phyloP scores from a whole-genome alignment of 2,797 vertebrate genomes.

The Galagoides demidoff region DNA sequence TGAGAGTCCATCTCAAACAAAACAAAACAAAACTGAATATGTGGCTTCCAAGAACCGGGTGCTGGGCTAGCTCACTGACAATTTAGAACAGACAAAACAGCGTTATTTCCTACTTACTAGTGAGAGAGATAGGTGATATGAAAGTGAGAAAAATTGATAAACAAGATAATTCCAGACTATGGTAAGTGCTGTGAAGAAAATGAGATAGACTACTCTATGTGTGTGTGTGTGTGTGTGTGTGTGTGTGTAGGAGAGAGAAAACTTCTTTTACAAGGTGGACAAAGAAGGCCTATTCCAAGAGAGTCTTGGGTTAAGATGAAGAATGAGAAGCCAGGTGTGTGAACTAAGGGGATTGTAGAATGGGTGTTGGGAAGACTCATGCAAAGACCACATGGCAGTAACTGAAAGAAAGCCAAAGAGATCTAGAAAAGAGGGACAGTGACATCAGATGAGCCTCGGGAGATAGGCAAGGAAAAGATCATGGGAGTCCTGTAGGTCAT shows the following conservation, averaged over 20 bases:
- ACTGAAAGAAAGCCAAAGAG: neutral
- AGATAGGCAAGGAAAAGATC: neutral
- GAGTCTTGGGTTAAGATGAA: neutral
- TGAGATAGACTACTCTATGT: neutral
- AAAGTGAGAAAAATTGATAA: slow-evolving; percentile 12
- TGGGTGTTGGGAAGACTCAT: neutral
- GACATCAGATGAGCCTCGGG: neutral
- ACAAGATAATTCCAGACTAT: neutral
- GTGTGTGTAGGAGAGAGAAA: neutral
- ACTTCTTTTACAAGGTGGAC: neutral
- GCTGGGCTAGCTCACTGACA: neutral
- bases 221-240: neutral
- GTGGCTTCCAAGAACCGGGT: neutral
- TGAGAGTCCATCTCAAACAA: no score
- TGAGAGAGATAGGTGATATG: neutral
- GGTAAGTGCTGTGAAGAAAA: slow-evolving; percentile 24
- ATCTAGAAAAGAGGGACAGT: neutral
- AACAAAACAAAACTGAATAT: neutral
- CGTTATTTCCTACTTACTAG: neutral
- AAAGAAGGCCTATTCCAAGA: neutral
- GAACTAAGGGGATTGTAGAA: neutral
- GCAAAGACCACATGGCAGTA: neutral
- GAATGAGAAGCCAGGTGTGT: neutral
- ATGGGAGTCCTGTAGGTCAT: neutral
- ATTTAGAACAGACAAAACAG: neutral